Conservation (phyloP, 1,140 invertebrate genomes). For the Mercenaria mercenaria region DNA sequence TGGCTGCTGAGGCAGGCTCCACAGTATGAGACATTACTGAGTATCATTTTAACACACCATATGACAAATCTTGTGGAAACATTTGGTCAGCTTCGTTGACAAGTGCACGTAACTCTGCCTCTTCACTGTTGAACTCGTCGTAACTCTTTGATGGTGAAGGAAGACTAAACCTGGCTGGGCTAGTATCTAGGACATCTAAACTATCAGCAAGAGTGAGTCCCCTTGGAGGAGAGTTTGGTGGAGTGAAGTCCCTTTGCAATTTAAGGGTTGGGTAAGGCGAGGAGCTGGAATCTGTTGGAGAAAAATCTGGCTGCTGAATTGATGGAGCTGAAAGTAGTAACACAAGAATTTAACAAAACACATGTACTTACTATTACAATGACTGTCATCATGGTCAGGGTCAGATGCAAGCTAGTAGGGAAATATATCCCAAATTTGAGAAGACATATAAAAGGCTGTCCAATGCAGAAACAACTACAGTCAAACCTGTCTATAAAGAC, state of each 20-base stretch:
- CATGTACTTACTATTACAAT: no score
- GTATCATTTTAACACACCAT: conserved; percentile 39
- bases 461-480: no score
- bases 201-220: conserved; percentile 40
- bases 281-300: neutral
- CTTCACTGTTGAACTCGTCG: conserved; percentile 47
- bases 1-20: no score
- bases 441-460: no score
- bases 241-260: neutral
- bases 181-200: conserved; percentile 45
- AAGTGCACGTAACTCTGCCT: conserved; percentile 52
- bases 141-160: conserved; percentile 57
- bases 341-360: no score
- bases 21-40: no score
- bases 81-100: conserved; percentile 51
- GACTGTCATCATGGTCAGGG: no score
- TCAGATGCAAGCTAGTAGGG: no score
- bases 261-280: neutral
- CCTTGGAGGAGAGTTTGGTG: conserved; percentile 35
- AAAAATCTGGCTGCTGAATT: conserved; percentile 23
- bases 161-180: conserved; percentile 48
- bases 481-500: no score
- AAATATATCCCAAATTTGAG: no score
- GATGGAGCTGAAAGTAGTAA: conserved; percentile 7
- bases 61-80: conserved; percentile 51